Base-by-base conservation (phyloP, 2,113 vertebrate genomes). In the Merops nubicus region DNA sequence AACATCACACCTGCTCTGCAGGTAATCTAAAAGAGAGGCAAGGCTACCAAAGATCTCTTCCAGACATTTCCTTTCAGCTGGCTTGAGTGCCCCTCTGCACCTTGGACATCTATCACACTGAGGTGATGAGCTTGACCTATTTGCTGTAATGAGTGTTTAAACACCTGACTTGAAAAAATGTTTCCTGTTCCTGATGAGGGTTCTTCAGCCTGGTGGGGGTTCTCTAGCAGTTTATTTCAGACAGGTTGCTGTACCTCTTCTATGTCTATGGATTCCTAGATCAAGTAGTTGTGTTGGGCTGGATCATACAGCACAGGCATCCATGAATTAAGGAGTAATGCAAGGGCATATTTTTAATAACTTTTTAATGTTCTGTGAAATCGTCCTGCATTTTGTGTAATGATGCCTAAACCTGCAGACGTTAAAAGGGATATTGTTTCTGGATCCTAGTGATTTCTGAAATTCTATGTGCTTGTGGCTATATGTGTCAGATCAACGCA, bases 31-130 rank as follows among this genome's bases (percentile, higher is more conserved):
- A 18, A 54, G 11, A 36, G 34, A 57, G 5, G 11, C 31, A 78
- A 54, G 34, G 7, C 17, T 59, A 59, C 54, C 20, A 43, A 80
- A 73, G 3, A 8, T n/a, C 17, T 89, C 33, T 69, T 33, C 31
- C 5, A 53, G 15, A n/a, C 23, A 8, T 34, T 64, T 74, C 3
- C 26, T 69, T 54, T 43, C 48, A 77, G 17, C 5, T 56, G 53
- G 8, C 33, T 28, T 48, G 19, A 80, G 29, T 33, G 14, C 0
- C 3, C 9, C 19, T 73, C 38, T 0, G 1, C 1, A 3, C 22
- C 7, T 33, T 38, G n/a, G 28, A 18, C 12, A 5, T 42, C 5
- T 62, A 0, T 57, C 22, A 34, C 36, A 22, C 2, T 40, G n/a
- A 68, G 36, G 10, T 67, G 25, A 31, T 21, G 9, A 42, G 6